phyloP scores from a whole-genome alignment of 2,113 vertebrate species.

The Neoarius graeffei region DNA sequence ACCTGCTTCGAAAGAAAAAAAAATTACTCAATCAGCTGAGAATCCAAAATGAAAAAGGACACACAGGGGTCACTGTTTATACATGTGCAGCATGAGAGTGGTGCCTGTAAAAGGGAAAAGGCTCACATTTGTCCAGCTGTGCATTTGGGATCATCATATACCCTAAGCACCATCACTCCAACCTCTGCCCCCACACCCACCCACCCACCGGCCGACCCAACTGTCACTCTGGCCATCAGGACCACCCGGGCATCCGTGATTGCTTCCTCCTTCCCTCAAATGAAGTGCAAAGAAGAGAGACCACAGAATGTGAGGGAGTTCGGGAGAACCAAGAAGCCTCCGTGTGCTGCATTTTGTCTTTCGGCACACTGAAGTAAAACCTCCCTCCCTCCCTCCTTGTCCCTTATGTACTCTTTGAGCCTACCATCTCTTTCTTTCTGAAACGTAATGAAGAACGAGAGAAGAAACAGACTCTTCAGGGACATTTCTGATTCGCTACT shows the following conservation, averaged over 20 bases:
- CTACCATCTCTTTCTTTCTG: not conserved
- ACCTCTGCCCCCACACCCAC: slow-evolving; percentile 27
- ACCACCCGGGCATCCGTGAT: slow-evolving; percentile 70
- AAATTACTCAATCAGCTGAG: not conserved
- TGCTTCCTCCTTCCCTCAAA: slow-evolving; percentile 65
- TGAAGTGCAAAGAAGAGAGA: slow-evolving; percentile 43
- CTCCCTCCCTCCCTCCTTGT: not conserved
- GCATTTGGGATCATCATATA: slow-evolving; percentile 61
- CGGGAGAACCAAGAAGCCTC: not conserved
- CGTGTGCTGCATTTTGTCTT: not conserved
- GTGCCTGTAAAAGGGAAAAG: not conserved
- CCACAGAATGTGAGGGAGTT: slow-evolving; percentile 20
- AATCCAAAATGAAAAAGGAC: not conserved
- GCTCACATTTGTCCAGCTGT: slow-evolving; percentile 52
- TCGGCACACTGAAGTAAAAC: not conserved
- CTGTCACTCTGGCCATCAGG: slow-evolving; percentile 69
- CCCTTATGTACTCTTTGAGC: not conserved
- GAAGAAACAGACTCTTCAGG: not conserved
- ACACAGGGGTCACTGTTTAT: not conserved
- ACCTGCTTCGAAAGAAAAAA: not conserved
- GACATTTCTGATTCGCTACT: not conserved
- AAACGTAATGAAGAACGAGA: not conserved
- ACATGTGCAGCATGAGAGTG: not conserved
- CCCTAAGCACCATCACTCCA: slow-evolving; percentile 49
- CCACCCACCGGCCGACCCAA: slow-evolving; percentile 35